Conservation (phyloP, 2,797 vertebrate species). For the Xenentodon cancila region DNA sequence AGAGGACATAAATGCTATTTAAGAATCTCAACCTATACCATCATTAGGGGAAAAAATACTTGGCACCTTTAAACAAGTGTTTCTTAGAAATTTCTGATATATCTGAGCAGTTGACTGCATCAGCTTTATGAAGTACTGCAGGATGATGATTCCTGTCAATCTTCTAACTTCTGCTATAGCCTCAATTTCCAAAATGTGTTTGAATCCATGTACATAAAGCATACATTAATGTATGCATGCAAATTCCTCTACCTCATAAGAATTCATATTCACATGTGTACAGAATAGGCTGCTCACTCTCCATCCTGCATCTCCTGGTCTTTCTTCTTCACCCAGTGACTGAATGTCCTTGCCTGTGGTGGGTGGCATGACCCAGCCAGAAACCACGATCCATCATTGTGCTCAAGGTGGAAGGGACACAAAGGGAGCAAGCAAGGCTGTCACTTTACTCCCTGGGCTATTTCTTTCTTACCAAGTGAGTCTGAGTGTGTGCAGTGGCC, state of each 20-base stretch:
- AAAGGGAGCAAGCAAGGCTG: conserved; percentile 41
- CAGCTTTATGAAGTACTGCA: conserved; percentile 20
- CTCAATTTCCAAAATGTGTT: background rate
- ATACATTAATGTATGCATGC: conserved; percentile 3
- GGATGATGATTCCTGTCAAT: conserved; percentile 37
- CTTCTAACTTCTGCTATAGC: conserved; percentile 34
- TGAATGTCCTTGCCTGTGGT: conserved; percentile 54
- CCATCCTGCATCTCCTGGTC: conserved; percentile 1
- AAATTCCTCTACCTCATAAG: background rate
- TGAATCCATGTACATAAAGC: background rate
- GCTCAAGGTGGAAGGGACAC: conserved; percentile 53
- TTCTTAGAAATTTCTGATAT: conserved; percentile 26
- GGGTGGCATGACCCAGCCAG: conserved; percentile 33
- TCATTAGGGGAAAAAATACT: conserved; percentile 54
- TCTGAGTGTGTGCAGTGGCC: conserved; percentile 42
- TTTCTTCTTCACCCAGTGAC: conserved; percentile 13
- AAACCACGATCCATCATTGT: conserved; percentile 58
- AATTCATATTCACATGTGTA: background rate
- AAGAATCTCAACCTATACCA: conserved; percentile 46
- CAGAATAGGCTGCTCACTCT: background rate
- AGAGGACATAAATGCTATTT: conserved; percentile 51
- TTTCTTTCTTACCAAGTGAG: conserved; percentile 27
- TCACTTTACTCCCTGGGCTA: conserved; percentile 22
- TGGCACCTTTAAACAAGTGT: conserved; percentile 23
- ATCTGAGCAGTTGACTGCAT: conserved; percentile 29